These are phyloP conservation scores for Orthonyx spaldingii DNA, from an alignment of 2,113 vertebrate species.

Conservation along the genomic window DNA sequence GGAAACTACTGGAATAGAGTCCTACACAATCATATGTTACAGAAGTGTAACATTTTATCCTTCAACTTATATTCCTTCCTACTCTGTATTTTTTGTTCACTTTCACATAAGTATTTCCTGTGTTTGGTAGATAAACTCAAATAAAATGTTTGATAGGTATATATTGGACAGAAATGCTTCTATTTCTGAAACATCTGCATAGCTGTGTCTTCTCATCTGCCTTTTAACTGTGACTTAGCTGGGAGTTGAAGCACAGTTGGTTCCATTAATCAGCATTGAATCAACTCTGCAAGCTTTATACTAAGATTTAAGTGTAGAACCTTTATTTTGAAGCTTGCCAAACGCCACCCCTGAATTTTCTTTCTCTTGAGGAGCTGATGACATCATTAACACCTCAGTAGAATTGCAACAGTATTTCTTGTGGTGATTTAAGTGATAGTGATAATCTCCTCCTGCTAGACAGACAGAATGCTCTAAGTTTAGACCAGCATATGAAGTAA, in stretches of 20 bases:
- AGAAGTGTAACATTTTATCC: background rate
- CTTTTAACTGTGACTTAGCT: background rate
- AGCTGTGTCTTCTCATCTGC: background rate
- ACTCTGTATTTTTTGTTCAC: background rate
- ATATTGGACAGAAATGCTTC: background rate
- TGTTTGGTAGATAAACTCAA: background rate
- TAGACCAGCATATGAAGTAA: background rate
- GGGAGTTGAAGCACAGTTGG: background rate
- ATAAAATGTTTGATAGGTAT: background rate
- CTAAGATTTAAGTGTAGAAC: background rate
- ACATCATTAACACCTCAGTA: background rate
- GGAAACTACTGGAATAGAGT: background rate
- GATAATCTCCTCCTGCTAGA: background rate
- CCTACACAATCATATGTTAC: background rate
- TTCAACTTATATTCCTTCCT: background rate
- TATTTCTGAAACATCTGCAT: background rate
- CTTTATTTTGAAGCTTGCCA: background rate
- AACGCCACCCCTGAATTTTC: background rate
- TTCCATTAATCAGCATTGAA: background rate
- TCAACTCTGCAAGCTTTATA: background rate
- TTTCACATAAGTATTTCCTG: background rate
- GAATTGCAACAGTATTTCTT: conserved; percentile 1
- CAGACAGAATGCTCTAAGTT: background rate
- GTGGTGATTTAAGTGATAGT: background rate
- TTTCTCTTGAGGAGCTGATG: background rate